Base-by-base conservation (phyloP, 2,797 vertebrate species). In the Hafferia zeledoni region DNA sequence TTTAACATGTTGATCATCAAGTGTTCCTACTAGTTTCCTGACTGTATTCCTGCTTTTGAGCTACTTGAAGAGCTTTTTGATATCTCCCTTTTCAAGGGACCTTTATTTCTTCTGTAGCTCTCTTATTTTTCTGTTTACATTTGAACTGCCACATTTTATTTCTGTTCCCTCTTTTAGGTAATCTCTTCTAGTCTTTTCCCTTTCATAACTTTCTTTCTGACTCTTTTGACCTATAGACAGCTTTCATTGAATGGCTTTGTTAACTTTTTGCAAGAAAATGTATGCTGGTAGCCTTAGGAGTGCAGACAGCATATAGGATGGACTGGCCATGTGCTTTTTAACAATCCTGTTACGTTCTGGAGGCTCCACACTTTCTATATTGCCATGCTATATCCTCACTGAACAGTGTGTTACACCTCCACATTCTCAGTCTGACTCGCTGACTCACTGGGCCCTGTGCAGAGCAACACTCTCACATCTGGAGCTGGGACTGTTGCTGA, bases 41-140 rank as follows among this genome's bases (percentile, higher is more conserved):
- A 27, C 10, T n/a, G 5, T 24, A 25, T 79, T 68, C 25, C 37
- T 76, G 28, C 31, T 69, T 92, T 64, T 60, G 55, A 85, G 49
- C 31, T 82, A 52, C n/a, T 35, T 30, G 41, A 44, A 41, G 60
- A 56, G 49, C 11, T 69, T 85, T 82, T 67, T 74, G 25, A 55
- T n/a, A 28, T 30, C 5, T 13, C 4, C 4, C 15, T 64, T 90
- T 79, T 55, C 41, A 81, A 83, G 28, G 17, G 11, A 60, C 15
- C 5, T 6, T 72, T 71, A 31, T 7, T 60, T 82, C 46, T 79
- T 85, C 55, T 49, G 8, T n/a, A 65, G 37, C 6, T 49, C 10
- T 93, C 23, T 70, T 46, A 50, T 37, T 82, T 89, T 91, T 33
- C 71, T 69, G 8, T 85, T 92, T 72, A 53, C 13, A 17, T 23